These are phyloP conservation scores for Drosophila planitibia DNA, from an alignment of 2,888 invertebrate genomes.

Conservation along the genomic window DNA sequence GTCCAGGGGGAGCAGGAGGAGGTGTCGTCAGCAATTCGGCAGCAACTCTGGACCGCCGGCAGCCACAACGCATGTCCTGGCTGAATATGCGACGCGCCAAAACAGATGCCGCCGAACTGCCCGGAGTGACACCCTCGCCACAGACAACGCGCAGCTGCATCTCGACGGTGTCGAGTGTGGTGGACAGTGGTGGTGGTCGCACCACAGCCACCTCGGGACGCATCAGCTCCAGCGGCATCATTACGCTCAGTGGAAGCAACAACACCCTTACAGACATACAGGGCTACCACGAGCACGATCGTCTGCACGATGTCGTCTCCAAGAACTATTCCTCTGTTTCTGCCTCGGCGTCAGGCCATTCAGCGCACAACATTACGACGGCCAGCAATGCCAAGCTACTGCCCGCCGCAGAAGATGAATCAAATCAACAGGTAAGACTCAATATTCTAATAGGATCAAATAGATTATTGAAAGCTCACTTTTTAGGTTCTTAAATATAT, in stretches of 20 bases:
- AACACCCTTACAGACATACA: conserved; percentile 84
- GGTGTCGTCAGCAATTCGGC: conserved; percentile 58
- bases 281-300: conserved; percentile 75
- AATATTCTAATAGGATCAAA: not conserved
- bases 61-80: conserved; percentile 82
- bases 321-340: conserved; percentile 77
- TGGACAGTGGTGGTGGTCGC: conserved; percentile 75
- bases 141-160: conserved; percentile 83
- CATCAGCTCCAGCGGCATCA: conserved; percentile 82
- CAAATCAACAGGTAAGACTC: conserved; percentile 84
- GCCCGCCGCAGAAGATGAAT: conserved; percentile 83
- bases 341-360: conserved; percentile 61
- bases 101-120: conserved; percentile 65
- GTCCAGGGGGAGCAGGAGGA: conserved; percentile 15
- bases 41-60: conserved; percentile 80
- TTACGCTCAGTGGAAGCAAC: conserved; percentile 83
- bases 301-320: conserved; percentile 68
- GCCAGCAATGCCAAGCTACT: conserved; percentile 84
- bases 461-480: not conserved
- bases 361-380: conserved; percentile 82
- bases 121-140: conserved; percentile 79
- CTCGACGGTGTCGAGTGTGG: conserved; percentile 80
- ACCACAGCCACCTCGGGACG: conserved; percentile 83
- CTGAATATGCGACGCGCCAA: conserved; percentile 79
- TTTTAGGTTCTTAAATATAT: not conserved